Percentiles rank a stretch among this genome's conserved stretches.
phyloP scores from a whole-genome alignment of 2,113 vertebrate genomes.

The Marcusenius ussheri region DNA sequence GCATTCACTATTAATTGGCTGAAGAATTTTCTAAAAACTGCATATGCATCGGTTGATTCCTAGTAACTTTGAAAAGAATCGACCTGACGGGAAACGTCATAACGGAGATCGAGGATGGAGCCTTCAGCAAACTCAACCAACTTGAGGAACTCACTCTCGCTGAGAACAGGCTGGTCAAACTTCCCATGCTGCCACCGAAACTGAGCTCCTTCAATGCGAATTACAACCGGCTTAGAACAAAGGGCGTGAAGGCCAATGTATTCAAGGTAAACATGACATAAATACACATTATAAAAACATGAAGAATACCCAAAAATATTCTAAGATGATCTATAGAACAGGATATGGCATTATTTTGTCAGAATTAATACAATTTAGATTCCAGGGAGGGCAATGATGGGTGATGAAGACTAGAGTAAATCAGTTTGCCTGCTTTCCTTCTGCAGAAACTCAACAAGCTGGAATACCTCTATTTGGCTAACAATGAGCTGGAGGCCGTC shows the following conservation, averaged over 20 bases:
- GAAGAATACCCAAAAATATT: background rate
- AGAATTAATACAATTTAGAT: background rate
- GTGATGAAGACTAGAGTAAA: background rate
- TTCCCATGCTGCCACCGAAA: conserved; percentile 84
- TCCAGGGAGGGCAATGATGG: background rate
- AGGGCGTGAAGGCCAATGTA: conserved; percentile 84
- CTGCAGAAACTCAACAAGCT: conserved; percentile 77
- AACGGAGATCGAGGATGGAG: conserved; percentile 88
- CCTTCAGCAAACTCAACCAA: conserved; percentile 77
- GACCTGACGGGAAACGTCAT: conserved; percentile 90
- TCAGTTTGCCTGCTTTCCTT: background rate
- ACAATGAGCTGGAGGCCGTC: conserved; percentile 84
- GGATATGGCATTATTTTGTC: background rate
- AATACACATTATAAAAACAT: background rate
- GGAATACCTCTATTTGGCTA: conserved; percentile 73
- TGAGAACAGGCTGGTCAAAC: conserved; percentile 79
- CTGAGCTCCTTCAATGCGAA: conserved; percentile 80
- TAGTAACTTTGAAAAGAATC: conserved; percentile 90
- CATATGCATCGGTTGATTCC: background rate
- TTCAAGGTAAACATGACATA: conserved; percentile 75
- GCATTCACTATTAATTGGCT: background rate
- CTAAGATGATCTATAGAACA: background rate
- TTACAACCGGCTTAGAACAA: conserved; percentile 81
- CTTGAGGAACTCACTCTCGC: conserved; percentile 85
- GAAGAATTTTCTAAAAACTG: background rate